These are phyloP conservation scores for Calliphora vicina DNA, from an alignment of 1,140 invertebrate species.

Conservation along the genomic window DNA sequence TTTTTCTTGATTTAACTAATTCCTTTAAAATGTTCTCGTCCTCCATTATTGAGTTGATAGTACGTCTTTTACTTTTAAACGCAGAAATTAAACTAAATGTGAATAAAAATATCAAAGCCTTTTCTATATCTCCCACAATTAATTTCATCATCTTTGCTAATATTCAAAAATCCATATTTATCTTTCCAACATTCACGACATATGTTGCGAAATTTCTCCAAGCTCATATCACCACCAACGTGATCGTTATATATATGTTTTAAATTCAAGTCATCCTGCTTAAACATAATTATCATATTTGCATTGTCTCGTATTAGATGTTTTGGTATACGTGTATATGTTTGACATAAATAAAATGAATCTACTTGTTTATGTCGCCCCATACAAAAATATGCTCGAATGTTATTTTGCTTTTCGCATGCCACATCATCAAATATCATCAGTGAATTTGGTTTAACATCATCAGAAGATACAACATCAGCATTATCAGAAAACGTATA, in stretches of 20 bases:
- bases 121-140: conserved; percentile 47
- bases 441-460: conserved; percentile 48
- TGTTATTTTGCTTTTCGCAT: conserved; percentile 51
- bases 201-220: conserved; percentile 46
- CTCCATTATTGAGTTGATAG: not conserved
- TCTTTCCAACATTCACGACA: conserved; percentile 46
- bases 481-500: not conserved
- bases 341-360: conserved; percentile 60
- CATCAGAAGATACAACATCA: conserved; percentile 39
- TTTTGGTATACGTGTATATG: conserved; percentile 61
- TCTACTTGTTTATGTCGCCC: conserved; percentile 56
- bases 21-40: not conserved
- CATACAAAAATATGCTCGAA: conserved; percentile 57
- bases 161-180: conserved; percentile 51
- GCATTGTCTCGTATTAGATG: conserved; percentile 60
- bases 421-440: conserved; percentile 62
- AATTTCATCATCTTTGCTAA: conserved; percentile 50
- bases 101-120: conserved; percentile 48
- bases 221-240: conserved; percentile 52
- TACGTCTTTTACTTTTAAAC: not conserved
- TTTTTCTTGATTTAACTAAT: not conserved
- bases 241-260: conserved; percentile 62
- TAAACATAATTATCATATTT: conserved; percentile 61
- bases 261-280: conserved; percentile 61
- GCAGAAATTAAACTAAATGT: conserved; percentile 10